Evolutionary conservation across 2,113 vertebrate genomes (phyloP), one percentile per base, ranked within the genome.

Genomic region (Brachypodius melanocephalos): DNA sequence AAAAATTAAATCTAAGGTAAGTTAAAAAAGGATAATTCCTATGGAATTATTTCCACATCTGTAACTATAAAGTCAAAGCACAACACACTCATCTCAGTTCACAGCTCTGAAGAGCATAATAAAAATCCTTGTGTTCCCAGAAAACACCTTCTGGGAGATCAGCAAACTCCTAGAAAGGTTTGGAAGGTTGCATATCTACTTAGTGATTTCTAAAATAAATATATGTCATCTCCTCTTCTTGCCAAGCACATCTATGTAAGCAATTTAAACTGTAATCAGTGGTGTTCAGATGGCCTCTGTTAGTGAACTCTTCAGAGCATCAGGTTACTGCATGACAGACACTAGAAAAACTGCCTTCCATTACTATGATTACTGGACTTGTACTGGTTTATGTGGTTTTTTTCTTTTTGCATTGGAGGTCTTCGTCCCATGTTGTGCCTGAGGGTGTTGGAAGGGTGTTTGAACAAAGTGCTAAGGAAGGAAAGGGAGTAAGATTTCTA

Each of bases 401-500:
- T 79, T 84, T 93, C 61, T 19, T 38, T 38, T 38, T 38, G 38
- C 77, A 54, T 12, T 66, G 66, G 73, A 93, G 52, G 48, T 78
- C 68, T 93, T 81, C 81, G 80, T 87, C 94, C 69, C 45, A 77
- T 55, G 36, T 43, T 71, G 59, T 74, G 73, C 90, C 49, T 81
- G 25, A 24, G 80, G 86, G 52, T 63, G n/a, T 51, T 95, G 66
- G 80, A 89, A 91, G 61, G 18, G 62, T 85, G 54, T 92, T 45
- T 92, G 89, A 92, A 82, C 42, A 58, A 87, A 77, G 32, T 55
- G 57, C 83, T 76, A 89, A 79, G 62, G 45, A 63, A 89, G 89
- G 46, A 88, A 82, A 94, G 73, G 61, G 87, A 94, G 55, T n/a
- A 68, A 85, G 90, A 94, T 94, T 95, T 91, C 82, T 85, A 69